These are phyloP conservation scores for Zosterops japonicus DNA, from an alignment of 2,113 vertebrate species.

Conservation along the genomic window DNA sequence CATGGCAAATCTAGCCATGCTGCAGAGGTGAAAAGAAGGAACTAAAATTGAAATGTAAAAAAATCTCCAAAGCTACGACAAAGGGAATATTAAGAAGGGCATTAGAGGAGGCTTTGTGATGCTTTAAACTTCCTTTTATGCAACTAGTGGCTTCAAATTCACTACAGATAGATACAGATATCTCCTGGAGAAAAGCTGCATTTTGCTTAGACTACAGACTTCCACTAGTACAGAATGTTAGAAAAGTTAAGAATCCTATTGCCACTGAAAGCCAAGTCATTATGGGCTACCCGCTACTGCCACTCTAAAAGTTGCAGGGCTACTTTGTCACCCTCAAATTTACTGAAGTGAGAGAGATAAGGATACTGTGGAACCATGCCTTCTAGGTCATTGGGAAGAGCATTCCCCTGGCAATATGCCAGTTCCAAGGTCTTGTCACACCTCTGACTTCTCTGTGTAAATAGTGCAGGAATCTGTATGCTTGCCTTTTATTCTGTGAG, in stretches of 20 bases:
- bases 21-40: background rate
- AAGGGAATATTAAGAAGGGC: background rate
- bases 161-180: background rate
- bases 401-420: slow-evolving; percentile 8
- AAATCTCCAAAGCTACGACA: background rate
- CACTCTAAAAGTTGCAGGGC: background rate
- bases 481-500: slow-evolving; percentile 39
- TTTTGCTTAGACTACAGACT: background rate
- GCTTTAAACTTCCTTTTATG: background rate
- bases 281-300: background rate
- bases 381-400: slow-evolving; percentile 25
- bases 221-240: background rate
- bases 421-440: slow-evolving; percentile 48
- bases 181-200: background rate
- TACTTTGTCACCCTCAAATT: slow-evolving; percentile 53
- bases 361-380: background rate
- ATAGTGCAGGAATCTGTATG: background rate
- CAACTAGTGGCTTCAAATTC: background rate
- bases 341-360: slow-evolving; percentile 58
- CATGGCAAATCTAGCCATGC: background rate
- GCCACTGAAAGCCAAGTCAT: background rate
- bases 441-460: slow-evolving; percentile 65
- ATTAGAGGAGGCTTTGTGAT: background rate
- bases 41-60: background rate
- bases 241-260: background rate